phyloP scores from a whole-genome alignment of 2,888 invertebrate genomes.

The Xiphydria camelus region DNA sequence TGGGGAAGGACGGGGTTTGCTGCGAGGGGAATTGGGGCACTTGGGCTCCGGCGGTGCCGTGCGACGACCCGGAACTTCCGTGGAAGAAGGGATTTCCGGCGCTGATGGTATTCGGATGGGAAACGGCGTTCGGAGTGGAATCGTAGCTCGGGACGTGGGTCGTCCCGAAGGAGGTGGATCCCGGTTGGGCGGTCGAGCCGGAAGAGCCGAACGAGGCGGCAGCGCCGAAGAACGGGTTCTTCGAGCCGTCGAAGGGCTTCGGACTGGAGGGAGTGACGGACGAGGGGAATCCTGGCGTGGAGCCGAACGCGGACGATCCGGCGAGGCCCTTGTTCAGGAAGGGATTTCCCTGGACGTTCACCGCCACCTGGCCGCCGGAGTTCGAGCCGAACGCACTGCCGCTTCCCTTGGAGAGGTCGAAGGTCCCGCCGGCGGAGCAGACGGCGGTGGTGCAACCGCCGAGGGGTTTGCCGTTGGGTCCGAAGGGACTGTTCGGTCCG shows the following conservation, averaged over 20 bases:
- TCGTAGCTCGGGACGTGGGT: neutral
- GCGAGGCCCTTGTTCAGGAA: constrained; percentile 17
- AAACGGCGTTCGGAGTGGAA: neutral
- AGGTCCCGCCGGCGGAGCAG: constrained; percentile 22
- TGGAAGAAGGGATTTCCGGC: constrained; percentile 11
- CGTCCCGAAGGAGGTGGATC: constrained; percentile 1
- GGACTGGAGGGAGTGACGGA: too few relatives aligned
- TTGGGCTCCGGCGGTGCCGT: too few relatives aligned
- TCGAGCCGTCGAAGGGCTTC: neutral
- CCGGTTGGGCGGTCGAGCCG: neutral
- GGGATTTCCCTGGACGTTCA: constrained; percentile 24
- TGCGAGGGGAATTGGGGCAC: neutral
- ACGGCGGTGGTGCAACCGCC: constrained; percentile 23
- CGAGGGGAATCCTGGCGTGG: too few relatives aligned
- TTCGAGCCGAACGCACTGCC: constrained; percentile 16
- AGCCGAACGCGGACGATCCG: neutral
- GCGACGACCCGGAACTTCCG: neutral
- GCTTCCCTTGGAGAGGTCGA: constrained; percentile 11
- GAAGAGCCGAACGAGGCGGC: constrained; percentile 4
- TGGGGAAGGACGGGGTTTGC: neutral
- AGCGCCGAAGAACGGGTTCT: neutral
- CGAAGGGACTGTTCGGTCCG: constrained; percentile 24
- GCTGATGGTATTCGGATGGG: neutral
- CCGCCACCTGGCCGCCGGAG: constrained; percentile 11
- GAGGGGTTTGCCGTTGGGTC: constrained; percentile 12